Conservation (phyloP, 2,888 invertebrate species). For the Barypeithes pellucidus region DNA sequence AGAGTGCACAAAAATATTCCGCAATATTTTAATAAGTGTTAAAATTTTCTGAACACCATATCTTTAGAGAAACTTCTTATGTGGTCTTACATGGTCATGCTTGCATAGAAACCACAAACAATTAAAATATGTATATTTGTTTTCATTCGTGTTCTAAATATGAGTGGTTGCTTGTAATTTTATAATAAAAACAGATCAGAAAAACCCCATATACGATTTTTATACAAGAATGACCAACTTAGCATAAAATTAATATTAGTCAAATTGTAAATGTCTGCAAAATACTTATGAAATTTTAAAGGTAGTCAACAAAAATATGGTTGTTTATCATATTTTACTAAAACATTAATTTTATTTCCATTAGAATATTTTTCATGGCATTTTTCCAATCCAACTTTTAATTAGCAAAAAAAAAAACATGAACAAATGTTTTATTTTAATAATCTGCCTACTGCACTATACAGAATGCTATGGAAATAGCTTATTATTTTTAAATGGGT, state of each 20-base stretch:
- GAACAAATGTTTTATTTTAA: no score
- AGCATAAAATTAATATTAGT: constrained; percentile 36
- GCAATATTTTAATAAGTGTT: constrained; percentile 10
- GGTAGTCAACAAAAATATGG: constrained; percentile 36
- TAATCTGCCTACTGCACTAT: no score
- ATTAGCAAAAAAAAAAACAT: no score
- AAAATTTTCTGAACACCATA: constrained; percentile 45
- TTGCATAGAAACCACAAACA: constrained; percentile 17
- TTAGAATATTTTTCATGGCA: no score
- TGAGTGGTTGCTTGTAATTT: not conserved
- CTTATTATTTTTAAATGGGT: no score
- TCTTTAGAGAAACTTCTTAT: constrained; percentile 39
- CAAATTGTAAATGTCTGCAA: constrained; percentile 42
- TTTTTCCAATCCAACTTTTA: no score
- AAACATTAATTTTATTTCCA: no score
- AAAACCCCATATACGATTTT: not conserved
- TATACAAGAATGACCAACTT: constrained; percentile 25
- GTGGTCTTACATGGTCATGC: constrained; percentile 22
- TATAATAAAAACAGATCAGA: not conserved
- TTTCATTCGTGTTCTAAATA: not conserved
- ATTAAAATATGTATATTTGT: not conserved
- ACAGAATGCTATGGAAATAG: no score
- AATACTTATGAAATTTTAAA: constrained; percentile 44
- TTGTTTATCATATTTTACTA: not conserved
- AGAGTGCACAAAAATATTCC: constrained; percentile 32